phyloP scores from a whole-genome alignment of 1,140 invertebrate genomes.

The Lepidostoma basale region DNA sequence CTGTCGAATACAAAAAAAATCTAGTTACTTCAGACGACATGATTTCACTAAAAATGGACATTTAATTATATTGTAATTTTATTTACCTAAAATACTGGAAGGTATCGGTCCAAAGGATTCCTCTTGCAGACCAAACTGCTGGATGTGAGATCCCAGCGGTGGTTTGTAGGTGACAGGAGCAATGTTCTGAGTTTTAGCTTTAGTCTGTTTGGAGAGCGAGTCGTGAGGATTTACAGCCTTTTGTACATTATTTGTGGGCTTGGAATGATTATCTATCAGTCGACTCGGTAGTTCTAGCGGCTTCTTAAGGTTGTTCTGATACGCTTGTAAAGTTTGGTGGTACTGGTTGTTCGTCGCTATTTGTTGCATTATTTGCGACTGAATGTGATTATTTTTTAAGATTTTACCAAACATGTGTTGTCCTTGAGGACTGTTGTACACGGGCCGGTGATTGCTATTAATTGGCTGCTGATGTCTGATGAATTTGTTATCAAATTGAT shows the following conservation, averaged over 20 bases:
- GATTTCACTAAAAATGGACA: too few species aligned
- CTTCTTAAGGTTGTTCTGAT: conserved; percentile 50
- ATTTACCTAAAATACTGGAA: conserved; percentile 55
- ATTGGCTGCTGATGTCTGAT: conserved; percentile 37
- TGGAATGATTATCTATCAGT: conserved; percentile 50
- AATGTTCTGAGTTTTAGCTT: conserved; percentile 33
- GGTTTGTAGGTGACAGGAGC: conserved; percentile 44
- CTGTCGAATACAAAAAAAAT: too few species aligned
- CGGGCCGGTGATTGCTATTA: conserved; percentile 31
- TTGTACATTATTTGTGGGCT: conserved; percentile 46
- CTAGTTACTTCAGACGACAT: too few species aligned
- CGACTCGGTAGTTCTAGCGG: conserved; percentile 54
- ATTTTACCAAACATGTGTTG: conserved; percentile 42
- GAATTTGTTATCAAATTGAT: conserved; percentile 39
- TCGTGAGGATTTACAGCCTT: conserved; percentile 40
- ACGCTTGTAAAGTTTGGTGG: conserved; percentile 53
- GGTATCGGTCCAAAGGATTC: conserved; percentile 48
- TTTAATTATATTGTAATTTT: too few species aligned
- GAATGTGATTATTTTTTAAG: conserved; percentile 35
- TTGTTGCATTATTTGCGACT: conserved; percentile 50
- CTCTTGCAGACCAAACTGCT: conserved; percentile 54
- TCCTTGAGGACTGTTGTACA: conserved; percentile 28
- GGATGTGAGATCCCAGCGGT: conserved; percentile 47
- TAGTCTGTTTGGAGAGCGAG: conserved; percentile 38
- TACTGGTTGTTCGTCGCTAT: conserved; percentile 49